These are phyloP conservation scores for Drosophila testacea DNA, from an alignment of 2,888 invertebrate species.

Conservation along the genomic window DNA sequence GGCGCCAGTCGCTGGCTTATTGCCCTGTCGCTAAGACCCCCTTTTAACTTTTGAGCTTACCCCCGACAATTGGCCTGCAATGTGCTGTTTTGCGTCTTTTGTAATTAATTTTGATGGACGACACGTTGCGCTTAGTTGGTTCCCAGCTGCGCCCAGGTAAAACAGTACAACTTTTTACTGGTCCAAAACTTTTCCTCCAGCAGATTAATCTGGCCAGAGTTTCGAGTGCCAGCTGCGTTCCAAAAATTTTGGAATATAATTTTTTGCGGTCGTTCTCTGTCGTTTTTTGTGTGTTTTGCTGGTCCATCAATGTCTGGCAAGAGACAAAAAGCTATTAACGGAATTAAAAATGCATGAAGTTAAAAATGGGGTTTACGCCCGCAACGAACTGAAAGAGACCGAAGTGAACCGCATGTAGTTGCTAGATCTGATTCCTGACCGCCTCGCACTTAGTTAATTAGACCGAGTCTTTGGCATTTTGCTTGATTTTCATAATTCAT, in stretches of 20 bases:
- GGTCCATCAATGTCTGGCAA: slow-evolving; percentile 78
- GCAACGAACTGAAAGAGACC: slow-evolving; percentile 15
- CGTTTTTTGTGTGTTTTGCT: slow-evolving; percentile 44
- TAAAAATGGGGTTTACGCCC: slow-evolving; percentile 58
- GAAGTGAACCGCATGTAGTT: slow-evolving; percentile 7
- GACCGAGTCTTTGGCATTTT: slow-evolving; percentile 62
- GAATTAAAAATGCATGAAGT: slow-evolving; percentile 82
- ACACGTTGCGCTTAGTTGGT: slow-evolving; percentile 76
- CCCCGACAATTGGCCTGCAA: slow-evolving; percentile 67
- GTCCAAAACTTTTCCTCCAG: slow-evolving; percentile 53
- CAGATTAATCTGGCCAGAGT: slow-evolving; percentile 58
- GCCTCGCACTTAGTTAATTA: slow-evolving; percentile 75
- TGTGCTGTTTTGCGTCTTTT: slow-evolving; percentile 64
- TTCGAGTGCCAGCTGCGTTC: slow-evolving; percentile 51
- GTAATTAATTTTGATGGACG: slow-evolving; percentile 83
- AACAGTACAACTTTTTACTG: slow-evolving; percentile 58
- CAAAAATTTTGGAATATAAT: slow-evolving; percentile 64
- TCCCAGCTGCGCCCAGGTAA: slow-evolving; percentile 68
- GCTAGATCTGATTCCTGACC: slow-evolving; percentile 23
- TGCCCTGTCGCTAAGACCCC: slow-evolving; percentile 63
- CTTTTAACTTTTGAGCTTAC: slow-evolving; percentile 82
- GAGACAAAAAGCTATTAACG: slow-evolving; percentile 82
- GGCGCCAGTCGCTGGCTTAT: slow-evolving; percentile 67
- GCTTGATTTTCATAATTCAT: slow-evolving; percentile 75
- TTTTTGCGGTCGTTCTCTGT: slow-evolving; percentile 44